Base-by-base conservation (phyloP, 1,140 invertebrate species). In the Trichogramma pretiosum region DNA sequence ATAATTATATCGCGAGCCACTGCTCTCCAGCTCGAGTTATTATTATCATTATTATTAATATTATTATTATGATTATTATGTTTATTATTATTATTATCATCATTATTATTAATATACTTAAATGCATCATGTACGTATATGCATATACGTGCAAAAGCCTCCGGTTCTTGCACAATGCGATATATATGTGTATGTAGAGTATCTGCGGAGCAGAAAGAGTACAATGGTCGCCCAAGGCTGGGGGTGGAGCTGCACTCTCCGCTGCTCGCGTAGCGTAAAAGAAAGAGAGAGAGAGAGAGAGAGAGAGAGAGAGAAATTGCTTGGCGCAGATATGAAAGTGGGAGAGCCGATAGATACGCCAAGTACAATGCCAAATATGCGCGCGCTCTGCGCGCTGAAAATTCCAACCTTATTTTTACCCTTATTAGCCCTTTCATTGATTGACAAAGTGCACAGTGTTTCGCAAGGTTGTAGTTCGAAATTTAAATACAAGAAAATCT, bases 181-280 rank as follows among this genome's bases (percentile, higher is more conserved):
- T 40, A 19, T 36, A 10, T 40, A 23, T 22, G 16, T 16, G 16
- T 24, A 13, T 28, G 35, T 23, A 35, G 14, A 36, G n/a, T 28
- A 36, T 33, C 23, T 41, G 36, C 21, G 44, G 30, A 48, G 26
- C 49, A n/a, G 38, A 40, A 24, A 53, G 53, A 45, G 54, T 52
- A 68, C 66, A 68, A 68, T 67, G 64, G 59, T 57, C 53, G 66
- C 67, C 63, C 44, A 61, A 64, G 66, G 67, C 63, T 51, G 55
- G 54, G 62, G 67, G 67, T 68, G 67, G 67, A 65, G 66, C 61
- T 57, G 54, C 42, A 55, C 5, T 11, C 33, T 11, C 14, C 5
- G 17, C n/a, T n/a, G n/a, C 13, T 4, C 23, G 16, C 9, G 3
- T 18, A 28, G 35, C 33, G 28, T 46, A 52, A 58, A 50, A 53